phyloP scores from a whole-genome alignment of 1,140 invertebrate species.

The Trachymyrmex cornetzi region DNA sequence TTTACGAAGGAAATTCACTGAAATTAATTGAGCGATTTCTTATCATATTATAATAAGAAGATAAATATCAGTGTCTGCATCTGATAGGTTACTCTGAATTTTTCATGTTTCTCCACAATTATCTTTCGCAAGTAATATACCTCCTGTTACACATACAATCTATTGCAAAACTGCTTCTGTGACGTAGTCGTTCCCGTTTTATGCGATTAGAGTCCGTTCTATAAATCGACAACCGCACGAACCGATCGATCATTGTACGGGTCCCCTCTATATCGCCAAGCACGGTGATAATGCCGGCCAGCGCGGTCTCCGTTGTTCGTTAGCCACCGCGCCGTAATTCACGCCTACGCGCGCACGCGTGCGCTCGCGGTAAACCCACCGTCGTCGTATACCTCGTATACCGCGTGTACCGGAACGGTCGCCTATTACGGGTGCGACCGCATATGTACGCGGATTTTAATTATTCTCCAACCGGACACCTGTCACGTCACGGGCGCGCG shows the following conservation, averaged over 20 bases:
- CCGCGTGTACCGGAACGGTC: conserved; percentile 67
- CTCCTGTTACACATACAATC: background rate
- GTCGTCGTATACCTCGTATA: conserved; percentile 32
- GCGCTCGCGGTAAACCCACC: conserved; percentile 26
- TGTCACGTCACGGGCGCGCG: conserved; percentile 78
- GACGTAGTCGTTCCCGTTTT: background rate
- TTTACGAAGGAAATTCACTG: background rate
- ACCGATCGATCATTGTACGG: conserved; percentile 58
- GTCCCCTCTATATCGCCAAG: background rate
- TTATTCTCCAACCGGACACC: conserved; percentile 79
- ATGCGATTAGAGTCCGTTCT: conserved; percentile 11
- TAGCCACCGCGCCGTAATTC: conserved; percentile 73
- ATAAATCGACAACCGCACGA: conserved; percentile 29
- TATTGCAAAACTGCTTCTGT: conserved; percentile 22
- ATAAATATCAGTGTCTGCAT: background rate
- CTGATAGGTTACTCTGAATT: background rate
- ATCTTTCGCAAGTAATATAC: background rate
- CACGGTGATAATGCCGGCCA: conserved; percentile 52
- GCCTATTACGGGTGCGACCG: conserved; percentile 76
- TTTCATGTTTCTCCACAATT: background rate
- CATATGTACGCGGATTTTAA: conserved; percentile 76
- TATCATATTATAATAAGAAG: background rate
- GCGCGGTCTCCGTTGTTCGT: conserved; percentile 67
- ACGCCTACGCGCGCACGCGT: conserved; percentile 72
- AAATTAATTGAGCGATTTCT: background rate